phyloP scores from a whole-genome alignment of 1,140 invertebrate species.

The Drosophila persimilis region DNA sequence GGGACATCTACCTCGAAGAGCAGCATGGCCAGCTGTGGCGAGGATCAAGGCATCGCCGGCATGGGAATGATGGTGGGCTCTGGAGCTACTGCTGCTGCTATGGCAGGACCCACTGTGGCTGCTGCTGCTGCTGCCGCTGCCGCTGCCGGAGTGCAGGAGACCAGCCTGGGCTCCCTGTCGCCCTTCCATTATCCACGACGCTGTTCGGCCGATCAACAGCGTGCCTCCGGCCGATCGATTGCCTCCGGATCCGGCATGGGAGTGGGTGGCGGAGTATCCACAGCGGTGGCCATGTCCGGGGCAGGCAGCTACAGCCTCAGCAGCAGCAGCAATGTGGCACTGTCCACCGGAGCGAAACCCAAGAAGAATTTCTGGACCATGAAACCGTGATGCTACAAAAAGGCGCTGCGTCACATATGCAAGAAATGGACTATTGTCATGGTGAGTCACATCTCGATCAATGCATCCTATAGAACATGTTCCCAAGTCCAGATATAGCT shows the following conservation, averaged over 20 bases:
- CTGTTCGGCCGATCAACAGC: slow-evolving; percentile 71
- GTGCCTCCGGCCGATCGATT: slow-evolving; percentile 61
- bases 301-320: slow-evolving; percentile 16
- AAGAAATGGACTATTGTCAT: slow-evolving; percentile 82
- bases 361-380: slow-evolving; percentile 82
- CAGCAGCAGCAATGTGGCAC: slow-evolving; percentile 32
- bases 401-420: slow-evolving; percentile 74
- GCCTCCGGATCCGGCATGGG: slow-evolving; percentile 14
- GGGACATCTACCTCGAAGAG: slow-evolving; percentile 77
- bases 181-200: slow-evolving; percentile 72
- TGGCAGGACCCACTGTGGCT: no score
- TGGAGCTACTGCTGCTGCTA: neutral
- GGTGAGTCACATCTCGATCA: slow-evolving; percentile 51
- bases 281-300: no score
- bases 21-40: slow-evolving; percentile 76
- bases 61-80: slow-evolving; percentile 44
- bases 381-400: slow-evolving; percentile 83
- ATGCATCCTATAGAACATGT: no score
- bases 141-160: slow-evolving; percentile 7
- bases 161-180: slow-evolving; percentile 39
- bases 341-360: slow-evolving; percentile 75
- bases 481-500: no score
- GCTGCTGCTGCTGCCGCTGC: slow-evolving; percentile 15
- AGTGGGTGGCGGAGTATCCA: neutral
- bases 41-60: slow-evolving; percentile 70